These are phyloP conservation scores for Platynereis dumerilii DNA, from an alignment of 2,888 invertebrate genomes.

Conservation along the genomic window DNA sequence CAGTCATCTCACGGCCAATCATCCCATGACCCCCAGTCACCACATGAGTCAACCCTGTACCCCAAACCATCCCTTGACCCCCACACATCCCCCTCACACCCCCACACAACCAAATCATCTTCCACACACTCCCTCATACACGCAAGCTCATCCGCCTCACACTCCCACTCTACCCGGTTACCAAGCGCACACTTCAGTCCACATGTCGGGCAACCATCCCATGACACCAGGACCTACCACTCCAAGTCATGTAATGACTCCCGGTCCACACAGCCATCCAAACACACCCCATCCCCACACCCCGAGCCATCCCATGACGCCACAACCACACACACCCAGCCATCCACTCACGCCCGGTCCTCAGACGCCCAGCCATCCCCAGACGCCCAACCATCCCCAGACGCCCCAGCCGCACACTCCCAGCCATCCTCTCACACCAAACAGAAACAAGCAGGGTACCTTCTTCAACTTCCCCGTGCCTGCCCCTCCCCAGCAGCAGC, in stretches of 20 bases:
- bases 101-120: conserved; percentile 7
- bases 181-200: background rate
- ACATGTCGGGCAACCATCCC: conserved; percentile 4
- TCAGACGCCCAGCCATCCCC: conserved; percentile 22
- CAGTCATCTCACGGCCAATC: conserved; percentile 11
- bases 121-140: background rate
- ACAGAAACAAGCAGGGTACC: conserved; percentile 4
- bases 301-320: conserved; percentile 21
- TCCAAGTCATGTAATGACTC: conserved; percentile 25
- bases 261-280: conserved; percentile 1
- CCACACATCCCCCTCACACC: conserved; percentile 10
- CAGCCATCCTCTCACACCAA: conserved; percentile 14
- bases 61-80: conserved; percentile 23
- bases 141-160: conserved; percentile 4
- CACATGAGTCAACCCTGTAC: conserved; percentile 19
- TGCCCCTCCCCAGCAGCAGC: conserved; percentile 15
- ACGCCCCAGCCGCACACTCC: conserved; percentile 17
- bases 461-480: conserved; percentile 23
- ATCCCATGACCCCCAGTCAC: conserved; percentile 17
- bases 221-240: conserved; percentile 16
- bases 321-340: conserved; percentile 28
- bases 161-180: conserved; percentile 8
- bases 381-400: conserved; percentile 21
- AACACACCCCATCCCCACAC: conserved; percentile 22
- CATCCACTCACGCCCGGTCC: conserved; percentile 32